Base-by-base conservation (phyloP, 1,140 invertebrate genomes). In the Meteorus sp. region DNA sequence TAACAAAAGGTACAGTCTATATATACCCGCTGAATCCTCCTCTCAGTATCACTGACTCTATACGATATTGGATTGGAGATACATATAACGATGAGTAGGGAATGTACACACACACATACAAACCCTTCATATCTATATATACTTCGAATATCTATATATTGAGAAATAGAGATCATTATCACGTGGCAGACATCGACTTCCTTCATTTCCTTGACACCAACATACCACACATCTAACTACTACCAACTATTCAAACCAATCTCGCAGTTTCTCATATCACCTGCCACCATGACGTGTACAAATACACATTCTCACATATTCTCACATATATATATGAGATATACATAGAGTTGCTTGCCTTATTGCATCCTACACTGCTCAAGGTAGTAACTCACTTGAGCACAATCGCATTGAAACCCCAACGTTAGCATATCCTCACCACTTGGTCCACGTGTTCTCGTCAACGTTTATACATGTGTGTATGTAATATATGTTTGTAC, bases 121-220 rank as follows among this genome's bases (percentile, higher is more conserved):
- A 15, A 41, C 3, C 19, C n/a, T 6, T 4, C 19, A 43, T 43
- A 13, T 43, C n/a, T n/a, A n/a, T n/a, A n/a, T n/a, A n/a, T n/a
- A n/a, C n/a, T n/a, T n/a, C n/a, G n/a, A n/a, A n/a, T n/a, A n/a
- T n/a, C n/a, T n/a, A n/a, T n/a, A n/a, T n/a, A n/a, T n/a, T n/a
- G n/a, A n/a, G n/a, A n/a, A n/a, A n/a, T n/a, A n/a, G n/a, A 31
- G 60, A 59, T 61, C 57, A 64, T 64, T 66, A 67, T 67, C 58
- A 56, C 55, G 55, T 17, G 48, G 41, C 53, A 50, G 17, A 66
- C 61, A 63, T 19, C 20, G 15, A 50, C 27, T 50, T 50, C 23
- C 20, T 50, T 50, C 47, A 50, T 50, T 50, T 15, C 27, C 25
- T 25, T 19, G 9, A 47, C 13, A 47, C n/a, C n/a, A n/a, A n/a